Evolutionary conservation across 2,113 vertebrate genomes (phyloP), one percentile per base, ranked within the genome.

Genomic region (Chamaetylas fuelleborni): DNA sequence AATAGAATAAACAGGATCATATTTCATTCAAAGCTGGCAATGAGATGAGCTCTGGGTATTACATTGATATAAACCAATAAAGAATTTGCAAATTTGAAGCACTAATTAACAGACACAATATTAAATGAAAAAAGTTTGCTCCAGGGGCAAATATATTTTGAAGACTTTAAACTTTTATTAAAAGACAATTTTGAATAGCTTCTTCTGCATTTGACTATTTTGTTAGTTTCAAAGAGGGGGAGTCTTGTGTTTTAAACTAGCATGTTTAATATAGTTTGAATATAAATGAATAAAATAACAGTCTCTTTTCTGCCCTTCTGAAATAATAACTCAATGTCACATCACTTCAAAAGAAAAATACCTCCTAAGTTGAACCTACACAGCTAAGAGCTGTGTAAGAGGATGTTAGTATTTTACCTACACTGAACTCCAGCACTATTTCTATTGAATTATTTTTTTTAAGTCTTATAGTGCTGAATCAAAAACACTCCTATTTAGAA

Each of bases 1-100:
- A 99, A 98, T 98, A 98, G 98, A 98, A 98, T 98, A 98, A 98
- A 98, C 97, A 98, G 96, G 97, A 98, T 98, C 98, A 97, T 98
- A 98, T 98, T 98, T 99, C 98, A 98, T 99, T 98, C 98, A 98
- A 98, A 98, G 98, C 98, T 98, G 98, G 98, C 98, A 98, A 98
- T 97, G 97, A 98, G 98, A 98, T 98, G 98, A 98, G 98, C 98
- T 98, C 97, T 98, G 98, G 98, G 98, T 98, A 98, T 98, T 98
- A 98, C 98, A 98, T 91, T 97, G 98, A 98, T 98, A 98, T 98
- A 98, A 98, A 98, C 98, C 97, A 98, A 98, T 98, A 98, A 98
- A 98, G 98, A 98, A 98, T 98, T 98, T 98, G 98, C 98, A 98
- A 98, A 98, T 98, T 98, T 98, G 98, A 98, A 98, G 98, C 98